These are phyloP conservation scores for Melanaphis sacchari DNA, from an alignment of 1,140 invertebrate genomes.

Conservation along the genomic window DNA sequence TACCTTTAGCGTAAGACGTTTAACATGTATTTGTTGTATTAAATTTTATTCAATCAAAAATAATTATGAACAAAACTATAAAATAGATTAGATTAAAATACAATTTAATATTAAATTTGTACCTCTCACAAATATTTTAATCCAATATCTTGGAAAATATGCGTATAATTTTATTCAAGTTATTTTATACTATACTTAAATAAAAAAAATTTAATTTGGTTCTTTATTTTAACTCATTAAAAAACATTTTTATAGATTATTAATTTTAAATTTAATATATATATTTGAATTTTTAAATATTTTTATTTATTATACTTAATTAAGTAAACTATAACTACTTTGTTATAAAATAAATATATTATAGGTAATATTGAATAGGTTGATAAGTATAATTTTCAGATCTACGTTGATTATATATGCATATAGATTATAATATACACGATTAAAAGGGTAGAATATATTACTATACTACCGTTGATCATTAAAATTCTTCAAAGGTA, in stretches of 20 bases:
- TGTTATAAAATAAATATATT: neutral
- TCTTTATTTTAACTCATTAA: neutral
- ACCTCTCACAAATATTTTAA: neutral
- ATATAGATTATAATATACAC: neutral
- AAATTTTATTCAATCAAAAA: neutral
- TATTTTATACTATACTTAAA: neutral
- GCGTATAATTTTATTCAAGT: neutral
- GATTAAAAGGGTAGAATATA: constrained; percentile 19
- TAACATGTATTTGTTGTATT: neutral
- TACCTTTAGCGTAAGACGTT: neutral
- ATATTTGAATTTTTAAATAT: neutral
- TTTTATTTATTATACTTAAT: neutral
- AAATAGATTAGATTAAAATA: neutral
- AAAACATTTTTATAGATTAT: neutral
- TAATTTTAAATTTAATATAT: neutral
- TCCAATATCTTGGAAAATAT: neutral
- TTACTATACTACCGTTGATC: neutral
- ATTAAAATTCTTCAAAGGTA: neutral
- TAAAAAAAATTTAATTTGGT: neutral
- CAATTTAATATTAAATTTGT: neutral
- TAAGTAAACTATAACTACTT: neutral
- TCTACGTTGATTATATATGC: neutral
- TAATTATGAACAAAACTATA: neutral
- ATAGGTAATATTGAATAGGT: neutral
- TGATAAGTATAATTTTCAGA: constrained; percentile 14